A percentile compares a stretch with the other conserved stretches of the same genome.
These are phyloP conservation scores for Belonocnema kinseyi DNA, from an alignment of 1,140 invertebrate species.

Conservation along the genomic window DNA sequence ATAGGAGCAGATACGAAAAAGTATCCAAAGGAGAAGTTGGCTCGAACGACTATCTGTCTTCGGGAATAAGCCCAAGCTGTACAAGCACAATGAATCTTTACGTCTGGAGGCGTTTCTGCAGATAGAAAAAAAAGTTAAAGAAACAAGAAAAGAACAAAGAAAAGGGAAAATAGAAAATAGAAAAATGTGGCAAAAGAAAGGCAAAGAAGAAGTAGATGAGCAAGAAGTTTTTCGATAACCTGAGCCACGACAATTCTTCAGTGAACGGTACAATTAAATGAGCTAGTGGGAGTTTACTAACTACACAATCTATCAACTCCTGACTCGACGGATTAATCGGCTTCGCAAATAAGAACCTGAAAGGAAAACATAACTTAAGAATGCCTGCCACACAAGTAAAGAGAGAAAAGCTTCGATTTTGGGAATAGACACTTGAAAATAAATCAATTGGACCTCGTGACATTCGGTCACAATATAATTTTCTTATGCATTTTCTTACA, in stretches of 20 bases:
- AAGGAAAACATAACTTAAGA: too few relatives aligned
- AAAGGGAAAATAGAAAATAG: not conserved
- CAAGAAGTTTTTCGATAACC: conserved; percentile 6
- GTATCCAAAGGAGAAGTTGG: conserved; percentile 22
- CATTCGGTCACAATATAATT: too few relatives aligned
- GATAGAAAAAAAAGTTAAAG: not conserved
- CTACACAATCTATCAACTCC: not conserved
- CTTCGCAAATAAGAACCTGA: not conserved
- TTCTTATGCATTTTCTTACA: too few relatives aligned
- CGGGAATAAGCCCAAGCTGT: conserved; percentile 21
- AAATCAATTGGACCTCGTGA: too few relatives aligned
- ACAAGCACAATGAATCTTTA: conserved; percentile 28
- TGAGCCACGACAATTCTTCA: not conserved
- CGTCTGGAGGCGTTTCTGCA: conserved; percentile 17
- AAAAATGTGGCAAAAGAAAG: not conserved
- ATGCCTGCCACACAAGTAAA: too few relatives aligned
- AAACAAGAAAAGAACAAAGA: not conserved
- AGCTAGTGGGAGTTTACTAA: not conserved
- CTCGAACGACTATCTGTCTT: conserved; percentile 20
- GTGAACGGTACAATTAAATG: conserved; percentile 19
- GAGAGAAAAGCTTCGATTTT: too few relatives aligned
- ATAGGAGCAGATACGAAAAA: not conserved
- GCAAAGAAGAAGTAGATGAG: not conserved
- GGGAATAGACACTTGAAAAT: too few relatives aligned
- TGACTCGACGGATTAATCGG: not conserved